Evolutionary conservation across 2,797 vertebrate species (phyloP).

Genomic region (Antennarius maculatus): DNA sequence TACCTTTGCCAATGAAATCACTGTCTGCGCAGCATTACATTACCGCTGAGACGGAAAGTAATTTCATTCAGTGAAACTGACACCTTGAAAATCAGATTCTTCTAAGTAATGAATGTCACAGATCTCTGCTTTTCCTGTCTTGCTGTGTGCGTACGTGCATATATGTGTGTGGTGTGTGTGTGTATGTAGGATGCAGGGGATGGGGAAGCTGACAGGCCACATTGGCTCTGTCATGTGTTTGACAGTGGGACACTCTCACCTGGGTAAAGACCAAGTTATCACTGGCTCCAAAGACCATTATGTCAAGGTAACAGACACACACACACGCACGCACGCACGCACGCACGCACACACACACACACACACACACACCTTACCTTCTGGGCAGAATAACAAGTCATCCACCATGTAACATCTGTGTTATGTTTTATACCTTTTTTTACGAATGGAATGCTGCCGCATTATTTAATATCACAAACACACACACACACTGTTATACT

Average conservation of each 20-base stretch:
- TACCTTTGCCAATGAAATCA: slow-evolving; percentile 43
- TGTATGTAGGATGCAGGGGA: slow-evolving; percentile 87
- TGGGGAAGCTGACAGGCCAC: slow-evolving; percentile 93
- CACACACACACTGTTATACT: neutral
- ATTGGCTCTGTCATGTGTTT: slow-evolving; percentile 97
- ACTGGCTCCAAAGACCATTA: slow-evolving; percentile 99
- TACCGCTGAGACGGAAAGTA: slow-evolving; percentile 24
- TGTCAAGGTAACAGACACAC: slow-evolving; percentile 85
- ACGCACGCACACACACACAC: neutral
- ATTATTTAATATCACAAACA: too few species aligned
- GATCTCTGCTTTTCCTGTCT: slow-evolving; percentile 30
- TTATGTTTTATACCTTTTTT: too few species aligned
- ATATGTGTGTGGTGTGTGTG: slow-evolving; percentile 24
- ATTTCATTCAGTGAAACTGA: slow-evolving; percentile 45
- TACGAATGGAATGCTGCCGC: too few species aligned
- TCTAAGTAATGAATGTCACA: slow-evolving; percentile 45
- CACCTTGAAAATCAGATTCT: slow-evolving; percentile 36
- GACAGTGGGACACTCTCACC: slow-evolving; percentile 89
- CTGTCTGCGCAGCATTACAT: slow-evolving; percentile 48
- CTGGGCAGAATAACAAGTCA: too few species aligned
- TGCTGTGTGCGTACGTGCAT: neutral
- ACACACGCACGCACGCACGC: neutral
- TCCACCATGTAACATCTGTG: too few species aligned
- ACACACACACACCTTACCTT: neutral
- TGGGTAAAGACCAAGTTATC: slow-evolving; percentile 93